These are phyloP conservation scores for Sakesphorus luctuosus DNA, from an alignment of 2,113 vertebrate species.

Conservation along the genomic window DNA sequence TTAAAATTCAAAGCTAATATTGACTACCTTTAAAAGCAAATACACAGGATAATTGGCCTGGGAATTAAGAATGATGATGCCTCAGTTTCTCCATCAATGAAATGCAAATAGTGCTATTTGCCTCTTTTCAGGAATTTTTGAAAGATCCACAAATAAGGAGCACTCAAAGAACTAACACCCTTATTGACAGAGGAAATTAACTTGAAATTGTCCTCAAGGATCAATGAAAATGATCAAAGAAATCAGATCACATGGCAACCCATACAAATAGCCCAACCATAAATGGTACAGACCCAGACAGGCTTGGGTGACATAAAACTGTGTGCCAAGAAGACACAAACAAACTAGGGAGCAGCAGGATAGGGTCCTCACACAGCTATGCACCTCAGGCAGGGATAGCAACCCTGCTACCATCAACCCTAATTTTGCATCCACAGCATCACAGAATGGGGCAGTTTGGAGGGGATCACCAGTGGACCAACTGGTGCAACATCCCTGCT, in stretches of 20 bases:
- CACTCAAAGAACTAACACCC: not conserved
- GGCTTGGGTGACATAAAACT: not conserved
- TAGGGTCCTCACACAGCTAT: fast-evolving
- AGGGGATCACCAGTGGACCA: not conserved
- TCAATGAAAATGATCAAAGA: not conserved
- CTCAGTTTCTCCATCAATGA: not conserved
- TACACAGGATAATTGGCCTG: not conserved
- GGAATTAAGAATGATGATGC: not conserved
- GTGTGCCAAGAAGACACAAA: not conserved
- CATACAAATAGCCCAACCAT: fast-evolving
- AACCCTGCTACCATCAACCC: not conserved
- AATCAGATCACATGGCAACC: not conserved
- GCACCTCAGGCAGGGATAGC: not conserved
- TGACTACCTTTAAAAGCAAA: not conserved
- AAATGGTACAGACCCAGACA: fast-evolving
- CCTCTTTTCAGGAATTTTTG: not conserved
- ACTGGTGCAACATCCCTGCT: not conserved
- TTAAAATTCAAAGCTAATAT: not conserved
- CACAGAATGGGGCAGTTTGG: too few relatives aligned
- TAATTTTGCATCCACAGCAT: too few relatives aligned
- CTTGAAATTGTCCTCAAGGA: not conserved
- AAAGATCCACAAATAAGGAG: not conserved
- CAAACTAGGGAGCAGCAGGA: not conserved
- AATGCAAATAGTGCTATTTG: not conserved
- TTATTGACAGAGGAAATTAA: fast-evolving